Conservation (phyloP, 1,140 invertebrate genomes). For the Lepidostoma basale region DNA sequence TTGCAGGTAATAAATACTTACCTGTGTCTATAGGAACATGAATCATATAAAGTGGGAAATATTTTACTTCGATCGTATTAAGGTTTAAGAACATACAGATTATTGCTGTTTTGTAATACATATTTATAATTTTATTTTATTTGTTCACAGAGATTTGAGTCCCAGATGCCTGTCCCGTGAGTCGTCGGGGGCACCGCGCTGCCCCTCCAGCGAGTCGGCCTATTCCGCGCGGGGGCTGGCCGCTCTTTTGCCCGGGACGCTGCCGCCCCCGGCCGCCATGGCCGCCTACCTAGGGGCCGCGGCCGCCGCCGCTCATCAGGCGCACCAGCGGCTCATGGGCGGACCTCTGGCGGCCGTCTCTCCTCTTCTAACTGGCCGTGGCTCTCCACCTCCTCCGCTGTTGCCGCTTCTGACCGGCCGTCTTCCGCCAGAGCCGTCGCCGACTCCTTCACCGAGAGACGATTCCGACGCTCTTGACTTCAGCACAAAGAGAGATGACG, state of each 20-base stretch:
- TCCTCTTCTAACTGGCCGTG: conserved; percentile 67
- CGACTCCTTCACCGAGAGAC: conserved; percentile 53
- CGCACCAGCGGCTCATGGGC: conserved; percentile 77
- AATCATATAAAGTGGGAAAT: too few relatives aligned
- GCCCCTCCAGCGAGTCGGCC: conserved; percentile 71
- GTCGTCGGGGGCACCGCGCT: conserved; percentile 71
- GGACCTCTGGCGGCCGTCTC: conserved; percentile 69
- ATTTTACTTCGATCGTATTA: too few relatives aligned
- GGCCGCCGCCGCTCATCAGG: conserved; percentile 68
- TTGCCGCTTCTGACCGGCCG: conserved; percentile 55
- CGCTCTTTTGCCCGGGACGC: conserved; percentile 60
- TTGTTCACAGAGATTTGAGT: conserved; percentile 75
- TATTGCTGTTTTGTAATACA: background rate
- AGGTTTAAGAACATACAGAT: too few relatives aligned
- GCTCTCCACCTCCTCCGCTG: conserved; percentile 73
- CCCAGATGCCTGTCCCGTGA: conserved; percentile 80
- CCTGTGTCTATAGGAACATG: too few relatives aligned
- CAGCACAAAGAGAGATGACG: conserved; percentile 70
- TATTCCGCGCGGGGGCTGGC: conserved; percentile 69
- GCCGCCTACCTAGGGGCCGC: conserved; percentile 75
- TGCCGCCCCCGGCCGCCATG: conserved; percentile 71
- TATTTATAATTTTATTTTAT: conserved; percentile 44
- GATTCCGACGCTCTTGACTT: conserved; percentile 75
- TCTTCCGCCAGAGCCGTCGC: conserved; percentile 58
- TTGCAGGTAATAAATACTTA: too few relatives aligned